Evolutionary conservation across 1,140 invertebrate species (phyloP).

Genomic region (Agrypnia vestita): DNA sequence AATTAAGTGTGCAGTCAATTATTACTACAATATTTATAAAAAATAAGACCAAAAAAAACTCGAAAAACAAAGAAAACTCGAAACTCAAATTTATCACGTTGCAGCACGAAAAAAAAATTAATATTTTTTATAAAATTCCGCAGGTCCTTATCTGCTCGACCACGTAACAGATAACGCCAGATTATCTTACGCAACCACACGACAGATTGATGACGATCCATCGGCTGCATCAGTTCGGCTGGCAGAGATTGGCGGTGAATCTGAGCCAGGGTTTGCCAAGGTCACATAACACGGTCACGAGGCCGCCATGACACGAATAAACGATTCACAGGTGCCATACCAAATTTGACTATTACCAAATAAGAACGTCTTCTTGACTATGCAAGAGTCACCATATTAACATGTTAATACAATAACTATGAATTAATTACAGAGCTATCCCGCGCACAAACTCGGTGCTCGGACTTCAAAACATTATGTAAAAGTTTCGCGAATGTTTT

Average conservation of each 20-base stretch:
- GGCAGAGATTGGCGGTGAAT: conserved; percentile 20
- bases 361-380: conserved; percentile 1
- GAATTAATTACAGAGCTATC: too few relatives aligned
- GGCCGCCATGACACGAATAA: conserved; percentile 11
- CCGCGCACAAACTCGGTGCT: too few relatives aligned
- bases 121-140: too few relatives aligned
- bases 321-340: conserved; percentile 7
- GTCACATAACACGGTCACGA: conserved; percentile 24
- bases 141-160: neutral
- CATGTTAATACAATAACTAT: too few relatives aligned
- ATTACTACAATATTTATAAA: too few relatives aligned
- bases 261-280: conserved; percentile 19
- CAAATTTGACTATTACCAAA: conserved; percentile 1
- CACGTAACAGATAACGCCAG: neutral
- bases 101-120: too few relatives aligned
- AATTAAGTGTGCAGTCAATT: too few relatives aligned
- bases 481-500: too few relatives aligned
- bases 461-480: too few relatives aligned
- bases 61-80: too few relatives aligned
- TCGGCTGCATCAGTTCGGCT: neutral
- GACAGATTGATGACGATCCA: neutral
- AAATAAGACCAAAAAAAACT: too few relatives aligned
- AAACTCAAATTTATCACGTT: too few relatives aligned
- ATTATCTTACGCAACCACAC: neutral
- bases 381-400: neutral